Evolutionary conservation across 2,888 invertebrate species (phyloP).

Genomic region (Drosophila antonietae): DNA sequence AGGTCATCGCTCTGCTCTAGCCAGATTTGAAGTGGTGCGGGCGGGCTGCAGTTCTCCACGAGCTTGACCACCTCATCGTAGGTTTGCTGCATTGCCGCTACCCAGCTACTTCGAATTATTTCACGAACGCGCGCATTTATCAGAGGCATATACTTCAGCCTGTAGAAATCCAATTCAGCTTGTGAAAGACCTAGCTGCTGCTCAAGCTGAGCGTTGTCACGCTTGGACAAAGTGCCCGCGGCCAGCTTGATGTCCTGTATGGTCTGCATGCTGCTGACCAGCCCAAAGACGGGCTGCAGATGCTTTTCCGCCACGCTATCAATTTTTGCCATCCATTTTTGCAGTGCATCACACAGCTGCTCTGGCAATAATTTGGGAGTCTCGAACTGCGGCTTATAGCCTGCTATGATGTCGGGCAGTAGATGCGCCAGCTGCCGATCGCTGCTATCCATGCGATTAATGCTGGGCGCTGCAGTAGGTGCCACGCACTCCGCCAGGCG

Average conservation of each 20-base stretch:
- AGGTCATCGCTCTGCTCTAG: conserved; percentile 88
- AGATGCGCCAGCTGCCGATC: conserved; percentile 86
- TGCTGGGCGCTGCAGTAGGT: conserved; percentile 85
- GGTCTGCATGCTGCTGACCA: conserved; percentile 89
- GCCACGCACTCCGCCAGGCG: conserved; percentile 84
- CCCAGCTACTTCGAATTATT: conserved; percentile 86
- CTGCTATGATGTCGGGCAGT: conserved; percentile 86
- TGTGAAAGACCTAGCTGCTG: conserved; percentile 86
- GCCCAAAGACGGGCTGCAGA: conserved; percentile 87
- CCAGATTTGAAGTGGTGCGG: conserved; percentile 86
- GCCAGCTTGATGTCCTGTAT: conserved; percentile 90
- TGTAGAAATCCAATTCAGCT: conserved; percentile 88
- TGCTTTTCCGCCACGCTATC: conserved; percentile 86
- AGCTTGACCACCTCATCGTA: conserved; percentile 84
- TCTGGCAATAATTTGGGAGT: conserved; percentile 64
- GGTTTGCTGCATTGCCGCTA: conserved; percentile 82
- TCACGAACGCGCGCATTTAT: conserved; percentile 89
- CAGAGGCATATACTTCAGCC: conserved; percentile 89
- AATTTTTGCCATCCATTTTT: conserved; percentile 89
- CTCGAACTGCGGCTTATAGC: conserved; percentile 82
- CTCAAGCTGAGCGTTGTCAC: conserved; percentile 88
- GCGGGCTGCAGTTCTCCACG: conserved; percentile 59
- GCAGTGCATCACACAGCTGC: conserved; percentile 85
- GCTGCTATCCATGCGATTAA: conserved; percentile 87
- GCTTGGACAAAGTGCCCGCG: conserved; percentile 87